phyloP scores from a whole-genome alignment of 2,113 vertebrate genomes.

The Bujurquina vittata region DNA sequence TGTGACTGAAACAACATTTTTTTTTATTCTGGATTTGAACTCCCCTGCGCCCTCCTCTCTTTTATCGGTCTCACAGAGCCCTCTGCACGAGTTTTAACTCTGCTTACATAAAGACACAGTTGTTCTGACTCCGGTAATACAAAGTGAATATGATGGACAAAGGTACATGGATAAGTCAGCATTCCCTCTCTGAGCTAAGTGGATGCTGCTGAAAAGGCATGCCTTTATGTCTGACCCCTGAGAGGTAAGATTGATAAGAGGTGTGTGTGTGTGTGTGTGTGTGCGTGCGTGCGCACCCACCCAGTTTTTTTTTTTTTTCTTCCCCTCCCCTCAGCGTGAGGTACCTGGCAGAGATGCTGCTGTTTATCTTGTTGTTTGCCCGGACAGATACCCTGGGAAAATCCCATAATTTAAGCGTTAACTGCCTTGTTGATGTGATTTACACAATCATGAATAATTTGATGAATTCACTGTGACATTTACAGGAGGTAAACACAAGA shows the following conservation, averaged over 20 bases:
- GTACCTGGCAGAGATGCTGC: background rate
- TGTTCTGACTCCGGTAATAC: constrained; percentile 60
- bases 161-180: constrained; percentile 55
- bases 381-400: background rate
- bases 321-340: background rate
- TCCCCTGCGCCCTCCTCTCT: background rate
- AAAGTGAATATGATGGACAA: constrained; percentile 59
- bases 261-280: background rate
- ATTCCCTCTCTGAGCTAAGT: constrained; percentile 60
- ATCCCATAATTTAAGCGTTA: constrained; percentile 8
- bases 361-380: constrained; percentile 5
- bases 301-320: background rate
- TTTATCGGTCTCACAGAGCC: constrained; percentile 36
- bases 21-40: background rate
- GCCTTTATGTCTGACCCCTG: constrained; percentile 71
- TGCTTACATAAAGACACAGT: constrained; percentile 58
- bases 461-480: background rate
- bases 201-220: constrained; percentile 73
- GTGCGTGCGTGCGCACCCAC: background rate
- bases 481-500: background rate
- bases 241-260: constrained; percentile 50
- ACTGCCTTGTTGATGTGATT: background rate
- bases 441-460: background rate
- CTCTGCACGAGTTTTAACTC: constrained; percentile 20
- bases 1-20: background rate